A percentile compares a stretch with the other conserved stretches of the same genome.
These are phyloP conservation scores for Adela reaumurella DNA, from an alignment of 2,888 invertebrate genomes.

Conservation along the genomic window DNA sequence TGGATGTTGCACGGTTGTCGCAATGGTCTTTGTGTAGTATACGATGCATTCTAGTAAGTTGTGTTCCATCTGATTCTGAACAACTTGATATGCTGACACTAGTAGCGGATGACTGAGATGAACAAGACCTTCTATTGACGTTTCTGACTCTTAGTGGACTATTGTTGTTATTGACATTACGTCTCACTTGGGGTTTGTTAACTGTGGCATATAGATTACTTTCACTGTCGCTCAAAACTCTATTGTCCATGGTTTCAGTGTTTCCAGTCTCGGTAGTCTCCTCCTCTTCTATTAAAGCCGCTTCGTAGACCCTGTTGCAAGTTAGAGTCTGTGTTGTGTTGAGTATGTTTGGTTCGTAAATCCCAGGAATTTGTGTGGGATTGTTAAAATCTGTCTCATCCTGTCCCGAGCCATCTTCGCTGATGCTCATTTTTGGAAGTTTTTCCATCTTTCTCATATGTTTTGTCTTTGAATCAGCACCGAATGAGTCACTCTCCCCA, in stretches of 20 bases:
- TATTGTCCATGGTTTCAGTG: slow-evolving; percentile 14
- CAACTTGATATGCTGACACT: slow-evolving; percentile 53
- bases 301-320: slow-evolving; percentile 41
- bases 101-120: slow-evolving; percentile 48
- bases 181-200: slow-evolving; percentile 40
- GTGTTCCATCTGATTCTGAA: slow-evolving; percentile 53
- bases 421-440: slow-evolving; percentile 10
- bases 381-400: neutral
- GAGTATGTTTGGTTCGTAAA: slow-evolving; percentile 9
- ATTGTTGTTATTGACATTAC: slow-evolving; percentile 47
- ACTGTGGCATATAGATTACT: slow-evolving; percentile 45
- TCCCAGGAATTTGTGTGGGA: neutral
- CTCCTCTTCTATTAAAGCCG: slow-evolving; percentile 45
- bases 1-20: slow-evolving; percentile 47
- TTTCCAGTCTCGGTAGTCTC: slow-evolving; percentile 39
- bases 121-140: slow-evolving; percentile 35
- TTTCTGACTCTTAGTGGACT: slow-evolving; percentile 39
- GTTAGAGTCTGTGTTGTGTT: slow-evolving; percentile 22
- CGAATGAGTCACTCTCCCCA: slow-evolving; percentile 58
- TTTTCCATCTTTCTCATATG: slow-evolving; percentile 20
- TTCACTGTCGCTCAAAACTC: slow-evolving; percentile 37
- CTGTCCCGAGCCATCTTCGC: slow-evolving; percentile 23
- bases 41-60: slow-evolving; percentile 46
- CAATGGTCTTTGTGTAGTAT: slow-evolving; percentile 31
- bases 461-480: slow-evolving; percentile 12